Base-by-base conservation (phyloP, 2,888 invertebrate genomes). In the Hoplodrina ambigua region DNA sequence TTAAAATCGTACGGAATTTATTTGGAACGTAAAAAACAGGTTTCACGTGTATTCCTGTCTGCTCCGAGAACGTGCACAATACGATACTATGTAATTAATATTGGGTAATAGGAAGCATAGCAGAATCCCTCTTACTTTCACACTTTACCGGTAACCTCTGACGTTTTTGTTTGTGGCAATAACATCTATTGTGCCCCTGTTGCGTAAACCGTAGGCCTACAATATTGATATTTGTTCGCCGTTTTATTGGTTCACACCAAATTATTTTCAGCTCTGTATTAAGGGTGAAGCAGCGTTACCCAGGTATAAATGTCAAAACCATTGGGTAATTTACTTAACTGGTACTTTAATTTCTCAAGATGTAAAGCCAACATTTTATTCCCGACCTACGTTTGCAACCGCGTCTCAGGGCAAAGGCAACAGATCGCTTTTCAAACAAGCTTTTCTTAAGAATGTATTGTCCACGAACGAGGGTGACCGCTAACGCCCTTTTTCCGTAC, bases 151-250 rank as follows among this genome's bases (percentile, higher is more conserved):
- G 56, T 52, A 52, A 74, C 68, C 62, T 55, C 41, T 61, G 46
- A 19, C 20, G 37, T 52, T 73, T n/a, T 78, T 72, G 49, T 73
- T 59, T 73, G 49, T 53, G 33, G 33, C 55, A 62, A 74, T 50
- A 74, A 60, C 80, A 59, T 79, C 67, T 55, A 73, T 79, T 68
- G 68, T 68, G 11, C 15, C 53, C 55, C 41, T 59, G 30, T 76
- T 74, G 55, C 55, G 56, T 33, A 75, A 59, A 67, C 62, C 15
- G 75, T 63, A 75, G 54, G 33, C 68, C 17, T 63, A 53, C 53
- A 68, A 56, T 53, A 60, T 80, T 63, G 15, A 57, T 56, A 56
- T 64, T 75, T 63, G 58, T 59, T 62, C 58, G 62, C 25, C 37
- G 17, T 62, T 79, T 73, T 59, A 67, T 74, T 79, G 67, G 41